Percentiles rank a stretch among this genome's conserved stretches.
phyloP scores from a whole-genome alignment of 2,113 vertebrate species.

The Upupa epops region DNA sequence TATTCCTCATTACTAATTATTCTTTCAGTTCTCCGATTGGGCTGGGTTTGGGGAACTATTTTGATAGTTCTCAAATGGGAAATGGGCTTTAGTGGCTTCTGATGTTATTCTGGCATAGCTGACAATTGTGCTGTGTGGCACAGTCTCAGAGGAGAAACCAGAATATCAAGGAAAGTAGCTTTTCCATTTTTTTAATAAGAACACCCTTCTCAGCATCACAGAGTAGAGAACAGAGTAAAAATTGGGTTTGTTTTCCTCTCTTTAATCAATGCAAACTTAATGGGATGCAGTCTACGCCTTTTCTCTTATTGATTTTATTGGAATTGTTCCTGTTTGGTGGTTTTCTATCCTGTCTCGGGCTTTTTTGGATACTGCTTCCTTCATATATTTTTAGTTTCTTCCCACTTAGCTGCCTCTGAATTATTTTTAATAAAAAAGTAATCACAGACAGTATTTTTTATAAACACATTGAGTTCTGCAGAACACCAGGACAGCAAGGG shows the following conservation, averaged over 20 bases:
- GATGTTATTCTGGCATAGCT: not conserved
- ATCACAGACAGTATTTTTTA: not conserved
- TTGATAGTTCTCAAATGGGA: not conserved
- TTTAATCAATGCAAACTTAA: slow-evolving; percentile 53
- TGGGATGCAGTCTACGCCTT: not conserved
- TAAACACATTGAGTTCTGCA: not conserved
- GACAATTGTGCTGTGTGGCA: not conserved
- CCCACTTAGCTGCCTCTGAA: not conserved
- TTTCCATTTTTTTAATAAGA: not conserved
- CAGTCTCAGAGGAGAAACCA: not conserved
- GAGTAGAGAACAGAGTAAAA: not conserved
- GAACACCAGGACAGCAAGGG: not conserved
- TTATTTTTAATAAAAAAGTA: not conserved
- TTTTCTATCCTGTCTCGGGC: not conserved
- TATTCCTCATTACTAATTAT: not conserved
- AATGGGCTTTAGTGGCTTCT: not conserved
- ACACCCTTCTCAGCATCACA: not conserved
- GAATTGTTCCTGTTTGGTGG: not conserved
- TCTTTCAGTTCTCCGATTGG: not conserved
- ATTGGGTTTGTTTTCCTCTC: slow-evolving; percentile 5
- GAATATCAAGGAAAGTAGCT: not conserved
- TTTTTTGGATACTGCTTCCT: not conserved
- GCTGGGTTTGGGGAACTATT: too few species aligned
- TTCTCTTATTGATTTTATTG: slow-evolving; percentile 29
- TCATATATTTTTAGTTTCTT: not conserved